Evolutionary conservation across 2,888 invertebrate species (phyloP).

Genomic region (Zygogramma bicolorata): DNA sequence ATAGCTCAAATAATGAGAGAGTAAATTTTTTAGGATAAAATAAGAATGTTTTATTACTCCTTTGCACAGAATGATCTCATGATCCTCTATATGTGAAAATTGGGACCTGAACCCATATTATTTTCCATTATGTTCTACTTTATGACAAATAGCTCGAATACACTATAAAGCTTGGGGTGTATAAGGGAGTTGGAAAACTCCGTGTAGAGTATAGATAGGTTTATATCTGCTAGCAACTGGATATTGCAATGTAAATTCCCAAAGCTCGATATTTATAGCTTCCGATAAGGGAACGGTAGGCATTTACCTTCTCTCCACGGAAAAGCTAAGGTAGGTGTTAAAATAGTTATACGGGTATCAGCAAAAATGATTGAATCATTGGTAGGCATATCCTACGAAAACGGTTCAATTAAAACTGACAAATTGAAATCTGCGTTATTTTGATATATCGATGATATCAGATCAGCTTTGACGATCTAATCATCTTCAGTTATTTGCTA

Average conservation of each 20-base stretch:
- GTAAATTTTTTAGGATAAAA: background rate
- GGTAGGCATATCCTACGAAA: too few relatives aligned
- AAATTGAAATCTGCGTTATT: too few relatives aligned
- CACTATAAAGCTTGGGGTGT: constrained; percentile 40
- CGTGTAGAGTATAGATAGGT: constrained; percentile 56
- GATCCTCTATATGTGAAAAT: background rate
- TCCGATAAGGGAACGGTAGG: constrained; percentile 54
- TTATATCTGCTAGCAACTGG: constrained; percentile 59
- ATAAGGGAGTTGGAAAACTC: constrained; percentile 51
- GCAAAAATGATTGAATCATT: background rate
- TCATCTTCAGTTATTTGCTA: too few relatives aligned
- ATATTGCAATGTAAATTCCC: constrained; percentile 61
- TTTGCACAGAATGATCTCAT: background rate
- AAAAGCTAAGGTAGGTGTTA: constrained; percentile 46
- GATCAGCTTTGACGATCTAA: too few relatives aligned
- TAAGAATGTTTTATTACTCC: background rate
- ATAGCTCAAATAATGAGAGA: background rate
- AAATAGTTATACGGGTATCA: background rate
- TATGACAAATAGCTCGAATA: constrained; percentile 47
- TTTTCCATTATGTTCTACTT: constrained; percentile 28
- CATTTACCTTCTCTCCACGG: constrained; percentile 50
- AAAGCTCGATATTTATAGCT: constrained; percentile 57
- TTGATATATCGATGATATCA: too few relatives aligned
- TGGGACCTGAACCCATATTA: background rate
- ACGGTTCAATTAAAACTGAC: too few relatives aligned